These are phyloP conservation scores for Pachliopta kotzebuea DNA, from an alignment of 2,888 invertebrate genomes.

Conservation along the genomic window DNA sequence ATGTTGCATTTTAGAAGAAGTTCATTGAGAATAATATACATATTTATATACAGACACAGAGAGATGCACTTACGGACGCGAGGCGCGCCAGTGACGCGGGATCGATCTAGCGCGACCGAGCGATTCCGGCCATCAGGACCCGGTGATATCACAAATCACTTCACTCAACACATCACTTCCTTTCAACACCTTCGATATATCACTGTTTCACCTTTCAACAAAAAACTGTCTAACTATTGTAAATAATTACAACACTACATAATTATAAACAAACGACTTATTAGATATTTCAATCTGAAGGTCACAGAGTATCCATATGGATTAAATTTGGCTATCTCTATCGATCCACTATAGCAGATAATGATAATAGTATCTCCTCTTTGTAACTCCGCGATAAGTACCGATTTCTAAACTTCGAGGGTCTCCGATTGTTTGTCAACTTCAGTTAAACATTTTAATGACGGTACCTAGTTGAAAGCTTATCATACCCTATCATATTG, in stretches of 20 bases:
- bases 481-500: neutral
- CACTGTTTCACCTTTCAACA: conserved; percentile 14
- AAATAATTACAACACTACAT: neutral
- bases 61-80: conserved; percentile 34
- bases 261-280: conserved; percentile 8
- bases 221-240: neutral
- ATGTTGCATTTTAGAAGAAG: neutral
- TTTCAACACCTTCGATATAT: conserved; percentile 25
- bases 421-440: conserved; percentile 7
- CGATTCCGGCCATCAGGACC: conserved; percentile 48
- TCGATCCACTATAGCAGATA: conserved; percentile 55
- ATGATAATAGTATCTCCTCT: conserved; percentile 45
- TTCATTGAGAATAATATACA: conserved; percentile 4
- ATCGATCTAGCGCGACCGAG: conserved; percentile 68
- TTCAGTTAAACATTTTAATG: conserved; percentile 18
- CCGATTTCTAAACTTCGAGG: conserved; percentile 44
- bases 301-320: conserved; percentile 35
- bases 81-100: conserved; percentile 44
- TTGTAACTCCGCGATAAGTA: conserved; percentile 50
- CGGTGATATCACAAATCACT: conserved; percentile 40
- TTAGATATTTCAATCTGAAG: conserved; percentile 18
- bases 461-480: neutral
- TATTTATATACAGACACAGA: conserved; percentile 24
- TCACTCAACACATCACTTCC: conserved; percentile 46
- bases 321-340: conserved; percentile 44